phyloP scores from a whole-genome alignment of 2,113 vertebrate species.

The Phylloscopus trochilus region DNA sequence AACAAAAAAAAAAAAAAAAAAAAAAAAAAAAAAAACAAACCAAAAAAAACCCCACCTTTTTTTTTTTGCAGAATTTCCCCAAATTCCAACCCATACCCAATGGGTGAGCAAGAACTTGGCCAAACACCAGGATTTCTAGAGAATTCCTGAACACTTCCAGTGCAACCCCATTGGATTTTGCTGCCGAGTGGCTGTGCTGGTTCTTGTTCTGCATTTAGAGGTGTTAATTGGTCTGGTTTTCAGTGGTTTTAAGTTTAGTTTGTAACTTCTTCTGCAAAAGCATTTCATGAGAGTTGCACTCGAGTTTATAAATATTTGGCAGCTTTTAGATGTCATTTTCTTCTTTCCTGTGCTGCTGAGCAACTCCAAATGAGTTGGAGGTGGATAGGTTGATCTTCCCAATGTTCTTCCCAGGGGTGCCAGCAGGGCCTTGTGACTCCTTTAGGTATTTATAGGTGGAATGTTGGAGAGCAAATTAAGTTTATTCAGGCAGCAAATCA shows the following conservation, averaged over 20 bases:
- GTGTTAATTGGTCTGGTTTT: not conserved
- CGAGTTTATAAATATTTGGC: not conserved
- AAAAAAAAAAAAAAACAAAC: too few relatives aligned
- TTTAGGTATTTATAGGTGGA: not conserved
- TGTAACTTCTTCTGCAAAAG: not conserved
- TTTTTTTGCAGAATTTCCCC: constrained; percentile 51
- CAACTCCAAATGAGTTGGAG: not conserved
- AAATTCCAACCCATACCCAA: not conserved
- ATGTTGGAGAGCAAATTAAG: not conserved
- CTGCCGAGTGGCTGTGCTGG: not conserved
- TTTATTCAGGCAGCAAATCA: not conserved
- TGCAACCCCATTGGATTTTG: not conserved
- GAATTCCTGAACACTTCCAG: constrained; percentile 13
- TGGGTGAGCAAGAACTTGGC: constrained; percentile 46
- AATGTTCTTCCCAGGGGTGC: not conserved
- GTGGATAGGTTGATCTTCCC: not conserved
- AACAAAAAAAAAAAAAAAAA: too few relatives aligned
- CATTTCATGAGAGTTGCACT: not conserved
- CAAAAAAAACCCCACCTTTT: too few relatives aligned
- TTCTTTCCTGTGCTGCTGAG: not conserved
- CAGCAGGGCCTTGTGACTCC: not conserved
- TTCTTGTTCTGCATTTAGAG: not conserved
- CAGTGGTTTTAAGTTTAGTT: not conserved
- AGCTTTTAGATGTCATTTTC: not conserved
- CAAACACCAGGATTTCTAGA: constrained; percentile 42